Evolutionary conservation across 2,113 vertebrate genomes (phyloP).

Genomic region (Labeo catla): DNA sequence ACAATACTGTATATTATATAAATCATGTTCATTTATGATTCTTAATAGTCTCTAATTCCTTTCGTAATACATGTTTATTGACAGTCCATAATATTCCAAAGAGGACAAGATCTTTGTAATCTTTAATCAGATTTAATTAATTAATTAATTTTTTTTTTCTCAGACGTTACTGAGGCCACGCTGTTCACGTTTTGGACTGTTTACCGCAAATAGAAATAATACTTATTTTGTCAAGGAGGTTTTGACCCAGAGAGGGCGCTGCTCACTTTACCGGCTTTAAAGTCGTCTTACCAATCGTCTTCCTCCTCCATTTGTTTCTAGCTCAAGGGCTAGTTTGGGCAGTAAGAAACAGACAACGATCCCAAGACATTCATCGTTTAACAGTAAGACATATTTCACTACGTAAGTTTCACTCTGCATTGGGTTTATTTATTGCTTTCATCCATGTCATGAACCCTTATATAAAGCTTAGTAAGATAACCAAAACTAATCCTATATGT

Average conservation of each 20-base stretch:
- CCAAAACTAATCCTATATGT: too few relatives aligned
- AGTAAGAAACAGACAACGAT: not conserved
- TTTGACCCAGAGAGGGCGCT: not conserved
- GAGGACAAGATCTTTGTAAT: too few relatives aligned
- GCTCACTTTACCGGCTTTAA: not conserved
- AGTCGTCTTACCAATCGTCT: not conserved
- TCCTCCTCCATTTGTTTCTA: not conserved
- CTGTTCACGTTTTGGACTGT: not conserved
- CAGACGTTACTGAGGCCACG: not conserved
- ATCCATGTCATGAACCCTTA: too few relatives aligned
- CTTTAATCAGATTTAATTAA: too few relatives aligned
- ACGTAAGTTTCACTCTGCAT: too few relatives aligned
- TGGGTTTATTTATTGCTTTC: too few relatives aligned
- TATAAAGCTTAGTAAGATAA: too few relatives aligned
- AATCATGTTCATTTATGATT: too few relatives aligned
- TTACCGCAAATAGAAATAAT: not conserved
- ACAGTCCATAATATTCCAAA: too few relatives aligned
- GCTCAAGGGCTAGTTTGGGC: not conserved
- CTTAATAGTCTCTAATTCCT: too few relatives aligned
- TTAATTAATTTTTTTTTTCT: too few relatives aligned
- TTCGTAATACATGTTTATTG: too few relatives aligned
- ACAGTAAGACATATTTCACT: not conserved
- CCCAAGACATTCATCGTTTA: not conserved
- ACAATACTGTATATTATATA: not conserved
- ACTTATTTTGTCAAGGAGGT: not conserved